Evolutionary conservation across 2,888 invertebrate species (phyloP), one percentile per base, ranked within the genome.

Genomic region (Drosophila paranaensis): DNA sequence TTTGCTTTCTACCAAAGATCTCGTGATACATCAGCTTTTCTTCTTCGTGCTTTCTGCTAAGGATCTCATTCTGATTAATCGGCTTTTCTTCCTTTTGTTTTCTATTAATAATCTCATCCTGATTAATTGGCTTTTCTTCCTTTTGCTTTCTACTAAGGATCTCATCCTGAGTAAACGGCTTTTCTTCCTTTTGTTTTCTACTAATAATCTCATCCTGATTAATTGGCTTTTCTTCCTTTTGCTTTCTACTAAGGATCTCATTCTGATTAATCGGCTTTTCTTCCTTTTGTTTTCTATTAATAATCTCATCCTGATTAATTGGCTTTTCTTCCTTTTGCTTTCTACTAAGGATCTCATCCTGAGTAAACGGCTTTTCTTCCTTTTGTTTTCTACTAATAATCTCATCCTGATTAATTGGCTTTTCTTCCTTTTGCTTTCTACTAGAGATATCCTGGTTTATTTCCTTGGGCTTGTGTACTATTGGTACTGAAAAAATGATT

Each of bases 251-350:
- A 33, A 33, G 8, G n/a, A 40, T 16, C 2, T 16, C 16, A 20
- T 20, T 20, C 4, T 53, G 42, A 10, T 30, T 30, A 3, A 2
- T 37, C 33, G 69, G 50, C 8, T 55, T 48, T 5, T 60, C 60
- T 8, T 60, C 50, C 6, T 11, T 60, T 1, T 60, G 60, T 2
- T 55, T 70, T 8, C 14, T 43, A 2, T 11, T 16, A 9, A 30
- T 6, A 5, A 50, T 13, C 2, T 37, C 33, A 5, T 43, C 43
- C 42, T 14, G 1, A 27, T 1, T 2, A 3, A 27, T 0, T 0
- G 69, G 56, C 0, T 43, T 68, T 8, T 62, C 71, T 2, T 58
- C 54, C 0, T 20, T 50, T 2, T 35, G 54, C 1, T 55, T 57
- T 0, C 2, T n/a, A n/a, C 40, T 6, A 27, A 27, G 1, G 10